These are phyloP conservation scores for Acromyrmex charruanus DNA, from an alignment of 1,140 invertebrate species.

Conservation along the genomic window DNA sequence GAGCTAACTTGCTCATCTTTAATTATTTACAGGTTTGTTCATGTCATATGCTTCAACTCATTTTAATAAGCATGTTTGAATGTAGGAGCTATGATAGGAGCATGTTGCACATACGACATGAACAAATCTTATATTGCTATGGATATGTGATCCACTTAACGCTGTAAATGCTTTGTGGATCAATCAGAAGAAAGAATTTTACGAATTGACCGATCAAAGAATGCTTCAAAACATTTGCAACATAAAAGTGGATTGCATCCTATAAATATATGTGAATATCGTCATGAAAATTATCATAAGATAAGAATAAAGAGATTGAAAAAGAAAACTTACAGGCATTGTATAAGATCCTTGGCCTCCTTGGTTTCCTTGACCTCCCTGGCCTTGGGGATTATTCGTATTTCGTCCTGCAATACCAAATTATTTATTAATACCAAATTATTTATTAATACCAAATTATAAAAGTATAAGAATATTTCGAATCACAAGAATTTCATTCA, in stretches of 20 bases:
- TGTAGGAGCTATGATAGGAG: too few relatives aligned
- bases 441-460: constrained; percentile 1
- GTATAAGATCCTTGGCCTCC: constrained; percentile 11
- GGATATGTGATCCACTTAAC: too few relatives aligned
- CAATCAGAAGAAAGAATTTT: too few relatives aligned
- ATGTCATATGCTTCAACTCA: too few relatives aligned
- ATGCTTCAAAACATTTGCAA: too few relatives aligned
- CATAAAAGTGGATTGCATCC: too few relatives aligned
- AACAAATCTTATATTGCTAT: too few relatives aligned
- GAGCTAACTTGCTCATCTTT: background rate
- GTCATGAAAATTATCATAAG: background rate
- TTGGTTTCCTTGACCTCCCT: background rate
- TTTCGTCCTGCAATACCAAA: constrained; percentile 22
- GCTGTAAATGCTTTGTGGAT: too few relatives aligned
- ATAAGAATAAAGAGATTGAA: background rate
- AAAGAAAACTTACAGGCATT: constrained; percentile 31
- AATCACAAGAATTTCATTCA: background rate
- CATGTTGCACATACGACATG: too few relatives aligned
- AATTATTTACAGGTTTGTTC: background rate
- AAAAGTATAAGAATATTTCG: too few relatives aligned
- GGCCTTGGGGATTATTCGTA: background rate
- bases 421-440: constrained; percentile 8
- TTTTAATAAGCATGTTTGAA: too few relatives aligned
- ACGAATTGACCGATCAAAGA: too few relatives aligned
- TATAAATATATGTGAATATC: background rate